Percentiles rank a stretch among this genome's conserved stretches.
phyloP scores from a whole-genome alignment of 2,888 invertebrate genomes.

The Myathropa florea region DNA sequence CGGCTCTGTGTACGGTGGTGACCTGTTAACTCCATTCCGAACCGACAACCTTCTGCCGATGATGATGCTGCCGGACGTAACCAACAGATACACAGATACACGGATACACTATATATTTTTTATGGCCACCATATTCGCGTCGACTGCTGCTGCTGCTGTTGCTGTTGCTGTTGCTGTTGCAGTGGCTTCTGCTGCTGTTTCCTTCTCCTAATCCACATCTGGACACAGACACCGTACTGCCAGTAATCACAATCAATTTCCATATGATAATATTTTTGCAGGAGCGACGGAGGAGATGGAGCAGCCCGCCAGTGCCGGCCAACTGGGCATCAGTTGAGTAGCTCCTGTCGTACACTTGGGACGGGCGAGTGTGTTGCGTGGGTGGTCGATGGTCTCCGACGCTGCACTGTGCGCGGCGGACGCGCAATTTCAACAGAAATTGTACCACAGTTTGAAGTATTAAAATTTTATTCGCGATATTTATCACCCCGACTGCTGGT shows the following conservation, averaged over 20 bases:
- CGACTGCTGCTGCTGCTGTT: background rate
- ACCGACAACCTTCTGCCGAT: constrained; percentile 56
- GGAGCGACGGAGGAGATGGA: constrained; percentile 36
- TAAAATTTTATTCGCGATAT: constrained; percentile 71
- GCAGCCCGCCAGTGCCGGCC: constrained; percentile 1
- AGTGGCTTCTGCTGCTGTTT: constrained; percentile 33
- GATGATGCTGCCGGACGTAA: constrained; percentile 59
- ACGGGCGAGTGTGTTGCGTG: constrained; percentile 54
- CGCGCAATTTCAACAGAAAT: constrained; percentile 68
- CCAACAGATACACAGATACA: constrained; percentile 3
- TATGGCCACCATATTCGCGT: constrained; percentile 64
- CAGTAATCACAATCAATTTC: constrained; percentile 73
- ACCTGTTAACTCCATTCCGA: constrained; percentile 69
- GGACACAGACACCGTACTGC: constrained; percentile 64
- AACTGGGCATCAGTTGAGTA: constrained; percentile 23
- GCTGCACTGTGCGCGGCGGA: constrained; percentile 48
- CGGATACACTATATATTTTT: constrained; percentile 37
- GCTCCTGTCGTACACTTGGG: constrained; percentile 66
- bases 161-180: background rate
- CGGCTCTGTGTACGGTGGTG: constrained; percentile 29
- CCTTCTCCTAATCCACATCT: constrained; percentile 68
- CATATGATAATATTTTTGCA: constrained; percentile 76
- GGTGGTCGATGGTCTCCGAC: constrained; percentile 62
- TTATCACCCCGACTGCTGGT: constrained; percentile 56
- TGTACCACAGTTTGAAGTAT: constrained; percentile 70